Evolutionary conservation across 2,888 invertebrate species (phyloP).

Genomic region (Netelia inedita): DNA sequence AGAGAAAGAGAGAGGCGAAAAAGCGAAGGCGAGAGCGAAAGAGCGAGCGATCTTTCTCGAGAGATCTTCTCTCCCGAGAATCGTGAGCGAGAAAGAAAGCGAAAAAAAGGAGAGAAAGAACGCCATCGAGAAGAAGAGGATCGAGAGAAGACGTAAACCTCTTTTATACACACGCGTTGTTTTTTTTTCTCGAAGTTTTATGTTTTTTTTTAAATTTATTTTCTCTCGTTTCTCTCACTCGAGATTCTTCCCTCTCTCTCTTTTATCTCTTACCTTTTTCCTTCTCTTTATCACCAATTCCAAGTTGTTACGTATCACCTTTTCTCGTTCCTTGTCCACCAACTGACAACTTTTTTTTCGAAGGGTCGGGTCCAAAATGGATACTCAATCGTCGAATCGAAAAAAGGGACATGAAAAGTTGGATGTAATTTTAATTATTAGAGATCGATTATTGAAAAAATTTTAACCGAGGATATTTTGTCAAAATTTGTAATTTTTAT

Average conservation of each 20-base stretch:
- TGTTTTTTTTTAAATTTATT: constrained; percentile 36
- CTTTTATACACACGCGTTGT: constrained; percentile 3
- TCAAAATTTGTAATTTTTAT: not conserved
- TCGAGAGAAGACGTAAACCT: constrained; percentile 45
- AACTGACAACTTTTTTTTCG: constrained; percentile 40
- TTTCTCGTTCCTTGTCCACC: constrained; percentile 19
- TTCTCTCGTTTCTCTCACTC: constrained; percentile 46
- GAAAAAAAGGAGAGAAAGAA: constrained; percentile 29
- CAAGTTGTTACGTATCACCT: constrained; percentile 5
- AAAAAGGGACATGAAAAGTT: not conserved
- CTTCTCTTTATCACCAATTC: constrained; percentile 17
- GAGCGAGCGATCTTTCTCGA: constrained; percentile 30
- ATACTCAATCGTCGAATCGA: constrained; percentile 22
- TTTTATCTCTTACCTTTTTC: constrained; percentile 38
- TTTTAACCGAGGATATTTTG: too few species aligned
- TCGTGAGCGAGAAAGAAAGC: constrained; percentile 49
- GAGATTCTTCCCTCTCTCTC: constrained; percentile 42
- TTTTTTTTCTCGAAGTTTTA: constrained; percentile 14
- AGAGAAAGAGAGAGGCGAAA: constrained; percentile 20
- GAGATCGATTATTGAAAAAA: too few species aligned
- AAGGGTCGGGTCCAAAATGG: not conserved
- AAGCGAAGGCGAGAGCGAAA: constrained; percentile 26
- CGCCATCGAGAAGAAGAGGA: constrained; percentile 41
- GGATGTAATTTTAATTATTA: too few species aligned
- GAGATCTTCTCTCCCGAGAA: constrained; percentile 34